Evolutionary conservation across 2,888 invertebrate species (phyloP), one percentile per base, ranked within the genome.

Genomic region (Sarcophaga caerulescens): DNA sequence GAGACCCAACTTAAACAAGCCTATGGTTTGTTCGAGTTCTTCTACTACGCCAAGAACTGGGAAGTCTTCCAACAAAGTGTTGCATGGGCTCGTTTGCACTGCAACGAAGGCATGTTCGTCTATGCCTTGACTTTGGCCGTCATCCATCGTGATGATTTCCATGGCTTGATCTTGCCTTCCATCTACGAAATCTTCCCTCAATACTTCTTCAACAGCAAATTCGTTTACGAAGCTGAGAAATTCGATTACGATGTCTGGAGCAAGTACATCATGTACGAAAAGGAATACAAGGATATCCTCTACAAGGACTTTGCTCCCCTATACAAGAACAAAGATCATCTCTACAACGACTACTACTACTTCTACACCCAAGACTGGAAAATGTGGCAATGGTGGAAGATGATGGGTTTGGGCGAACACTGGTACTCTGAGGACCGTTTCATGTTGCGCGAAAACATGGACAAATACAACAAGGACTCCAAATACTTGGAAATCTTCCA

Each of bases 51-150:
- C 85, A 95, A 95, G 91, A 95, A 96, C 90, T 96, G 94, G 91
- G 94, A 95, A n/a, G 95, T 95, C 25, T 96, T 96, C 93, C 94
- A 95, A 91, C 94, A 95, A 89, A 95, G 95, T 11, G 95, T 95
- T 60, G 94, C 95, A 23, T 96, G 95, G 94, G 94, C 95, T 69
- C 75, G 75, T 44, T 93, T 95, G 76, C 92, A 94, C 87, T 92
- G 96, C 83, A 96, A 96, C 91, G 95, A 96, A 92, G 95, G 94
- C 71, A 93, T 96, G 89, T 96, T 95, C 91, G 93, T 95, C 47
- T 95, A 96, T 88, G 94, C 95, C 3, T 92, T 95, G 73, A 94
- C 94, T 85, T 93, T 94, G 17, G 95, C 95, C n/a, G 93, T 96
- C n/a, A 91, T 95, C 35, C 95, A 95, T 89, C 95, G 95, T 60